Conservation (phyloP, 2,113 vertebrate species). For the Nothocercus julius region DNA sequence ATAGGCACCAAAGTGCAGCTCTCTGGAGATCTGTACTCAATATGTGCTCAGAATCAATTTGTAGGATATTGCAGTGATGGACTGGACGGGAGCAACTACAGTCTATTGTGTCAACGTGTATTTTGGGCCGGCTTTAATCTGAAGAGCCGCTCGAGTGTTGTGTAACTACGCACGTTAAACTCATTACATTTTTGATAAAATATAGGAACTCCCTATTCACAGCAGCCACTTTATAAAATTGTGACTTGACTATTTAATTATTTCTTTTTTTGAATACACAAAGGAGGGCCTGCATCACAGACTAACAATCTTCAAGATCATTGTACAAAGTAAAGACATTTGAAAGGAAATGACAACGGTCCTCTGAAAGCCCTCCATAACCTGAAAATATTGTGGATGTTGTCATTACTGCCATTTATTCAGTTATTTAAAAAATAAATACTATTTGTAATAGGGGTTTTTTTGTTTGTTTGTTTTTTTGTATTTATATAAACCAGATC, state of each 20-base stretch:
- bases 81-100: background rate
- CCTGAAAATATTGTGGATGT: background rate
- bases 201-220: background rate
- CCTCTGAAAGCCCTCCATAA: background rate
- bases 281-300: background rate
- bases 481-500: background rate
- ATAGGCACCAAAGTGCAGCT: background rate
- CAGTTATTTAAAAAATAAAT: background rate
- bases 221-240: background rate
- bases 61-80: background rate
- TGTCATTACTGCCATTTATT: background rate
- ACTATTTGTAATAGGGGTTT: background rate
- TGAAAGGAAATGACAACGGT: background rate
- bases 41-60: slow-evolving; percentile 13
- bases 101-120: background rate
- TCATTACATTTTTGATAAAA: slow-evolving; percentile 13
- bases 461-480: background rate
- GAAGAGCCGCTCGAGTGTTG: background rate
- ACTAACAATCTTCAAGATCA: background rate
- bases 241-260: background rate
- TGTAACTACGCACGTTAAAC: background rate
- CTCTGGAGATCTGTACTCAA: background rate
- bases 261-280: background rate
- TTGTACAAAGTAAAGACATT: background rate
- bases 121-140: slow-evolving; percentile 17